Percentiles rank a stretch among this genome's conserved stretches.
phyloP scores from a whole-genome alignment of 2,113 vertebrate species.

The Vulpes vulpes region DNA sequence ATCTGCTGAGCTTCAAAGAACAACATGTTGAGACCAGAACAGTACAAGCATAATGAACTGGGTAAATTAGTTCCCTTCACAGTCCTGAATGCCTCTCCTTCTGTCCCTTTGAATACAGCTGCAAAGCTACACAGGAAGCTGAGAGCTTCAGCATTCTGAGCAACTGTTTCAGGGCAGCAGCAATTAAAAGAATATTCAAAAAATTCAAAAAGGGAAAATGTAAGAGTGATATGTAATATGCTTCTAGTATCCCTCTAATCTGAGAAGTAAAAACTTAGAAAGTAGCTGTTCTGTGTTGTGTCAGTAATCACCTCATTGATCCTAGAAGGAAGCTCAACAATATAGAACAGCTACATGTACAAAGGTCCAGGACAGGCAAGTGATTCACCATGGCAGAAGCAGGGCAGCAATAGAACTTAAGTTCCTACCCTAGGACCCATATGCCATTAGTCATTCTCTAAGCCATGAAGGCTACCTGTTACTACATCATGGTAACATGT shows the following conservation, averaged over 20 bases:
- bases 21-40: slow-evolving; percentile 55
- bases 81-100: slow-evolving; percentile 11
- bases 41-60: background rate
- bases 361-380: slow-evolving; percentile 39
- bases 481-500: background rate
- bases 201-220: background rate
- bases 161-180: background rate
- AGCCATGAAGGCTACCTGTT: background rate
- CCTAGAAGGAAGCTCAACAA: background rate
- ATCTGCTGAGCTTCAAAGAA: slow-evolving; percentile 66
- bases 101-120: background rate
- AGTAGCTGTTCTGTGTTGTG: background rate
- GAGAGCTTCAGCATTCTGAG: background rate
- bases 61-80: slow-evolving; percentile 52
- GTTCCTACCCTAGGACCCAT: slow-evolving; percentile 6
- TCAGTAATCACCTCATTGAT: background rate
- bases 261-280: slow-evolving; percentile 16
- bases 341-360: background rate
- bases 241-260: background rate
- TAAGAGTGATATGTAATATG: background rate
- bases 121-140: slow-evolving; percentile 3
- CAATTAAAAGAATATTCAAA: background rate
- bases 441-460: slow-evolving; percentile 52
- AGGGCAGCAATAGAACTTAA: background rate
- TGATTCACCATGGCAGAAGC: slow-evolving; percentile 53